Evolutionary conservation across 2,797 vertebrate species (phyloP).

Genomic region (Corythornis leucogaster): DNA sequence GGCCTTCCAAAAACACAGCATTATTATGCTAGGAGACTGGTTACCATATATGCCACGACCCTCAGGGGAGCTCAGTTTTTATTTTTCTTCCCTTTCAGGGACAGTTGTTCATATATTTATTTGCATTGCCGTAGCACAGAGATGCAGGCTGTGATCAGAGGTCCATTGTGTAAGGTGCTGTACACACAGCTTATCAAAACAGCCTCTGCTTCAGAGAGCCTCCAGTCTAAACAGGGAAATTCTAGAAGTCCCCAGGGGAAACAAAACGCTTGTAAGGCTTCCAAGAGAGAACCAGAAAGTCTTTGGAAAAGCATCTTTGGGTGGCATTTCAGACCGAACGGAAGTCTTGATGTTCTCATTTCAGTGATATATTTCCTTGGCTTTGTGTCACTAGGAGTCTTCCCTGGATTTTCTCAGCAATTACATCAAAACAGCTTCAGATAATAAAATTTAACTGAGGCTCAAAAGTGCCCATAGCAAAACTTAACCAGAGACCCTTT

Average conservation of each 20-base stretch:
- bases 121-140: slow-evolving; percentile 21
- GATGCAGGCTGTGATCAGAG: slow-evolving; percentile 61
- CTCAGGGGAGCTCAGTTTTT: neutral
- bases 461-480: neutral
- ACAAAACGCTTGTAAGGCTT: slow-evolving; percentile 47
- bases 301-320: slow-evolving; percentile 47
- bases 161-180: slow-evolving; percentile 67
- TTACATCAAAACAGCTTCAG: neutral
- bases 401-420: neutral
- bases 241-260: slow-evolving; percentile 53
- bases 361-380: neutral
- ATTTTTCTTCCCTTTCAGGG: slow-evolving; percentile 27
- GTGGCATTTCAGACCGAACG: slow-evolving; percentile 42
- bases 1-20: neutral
- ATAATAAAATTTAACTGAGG: neutral
- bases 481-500: neutral
- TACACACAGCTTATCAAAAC: slow-evolving; percentile 58
- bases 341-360: neutral
- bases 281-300: slow-evolving; percentile 32
- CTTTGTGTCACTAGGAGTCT: neutral
- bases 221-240: slow-evolving; percentile 73
- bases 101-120: slow-evolving; percentile 62
- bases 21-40: neutral
- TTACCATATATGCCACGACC: neutral
- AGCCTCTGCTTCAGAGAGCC: slow-evolving; percentile 42